Base-by-base conservation (phyloP, 2,113 vertebrate genomes). In the Acinonyx jubatus region DNA sequence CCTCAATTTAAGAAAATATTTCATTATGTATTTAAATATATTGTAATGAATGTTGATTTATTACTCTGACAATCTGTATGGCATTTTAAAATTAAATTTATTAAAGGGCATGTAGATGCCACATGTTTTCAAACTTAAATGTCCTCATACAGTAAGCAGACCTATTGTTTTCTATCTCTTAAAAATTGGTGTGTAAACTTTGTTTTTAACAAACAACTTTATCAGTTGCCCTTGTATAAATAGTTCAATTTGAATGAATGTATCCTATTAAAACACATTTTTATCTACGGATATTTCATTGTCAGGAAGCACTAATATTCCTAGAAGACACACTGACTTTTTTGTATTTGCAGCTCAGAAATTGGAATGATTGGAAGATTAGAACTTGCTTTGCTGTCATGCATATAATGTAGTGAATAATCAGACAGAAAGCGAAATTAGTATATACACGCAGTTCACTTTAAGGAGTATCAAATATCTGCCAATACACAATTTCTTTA, bases 81-180 rank as follows among this genome's bases (percentile, higher is more conserved):
- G 50, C 94, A 92, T 98, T 97, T 98, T 91, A 71, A 94, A 95
- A 97, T 96, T 98, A 89, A 97, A 98, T 97, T 97, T 97, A 96
- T 89, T 97, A 94, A 92, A 81, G 74, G 94, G 93, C 36, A 19
- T 95, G 89, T 97, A 96, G 96, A 95, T 21, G 0, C 96, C 98
- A 78, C 41, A 87, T 97, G 90, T 98, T 95, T 82, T 97, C 45
- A 65, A 97, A 85, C 0, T 19, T 73, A 94, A 41, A 94, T 98
- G 45, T 98, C 78, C 6, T 93, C 13, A 86, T 29, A 91, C 14
- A 97, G 76, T 97, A 89, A 97, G 84, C 50, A 88, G 45, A 84
- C 4, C 19, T 91, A 69, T 48, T 80, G 38, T 81, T 57, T 57
- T 95, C 48, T 84, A 7, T 63, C 68, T 83, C 23, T 88, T 90